A percentile compares a stretch with the other conserved stretches of the same genome.
Conservation (phyloP, 2,797 vertebrate genomes). For the Tenualosa ilisha region DNA sequence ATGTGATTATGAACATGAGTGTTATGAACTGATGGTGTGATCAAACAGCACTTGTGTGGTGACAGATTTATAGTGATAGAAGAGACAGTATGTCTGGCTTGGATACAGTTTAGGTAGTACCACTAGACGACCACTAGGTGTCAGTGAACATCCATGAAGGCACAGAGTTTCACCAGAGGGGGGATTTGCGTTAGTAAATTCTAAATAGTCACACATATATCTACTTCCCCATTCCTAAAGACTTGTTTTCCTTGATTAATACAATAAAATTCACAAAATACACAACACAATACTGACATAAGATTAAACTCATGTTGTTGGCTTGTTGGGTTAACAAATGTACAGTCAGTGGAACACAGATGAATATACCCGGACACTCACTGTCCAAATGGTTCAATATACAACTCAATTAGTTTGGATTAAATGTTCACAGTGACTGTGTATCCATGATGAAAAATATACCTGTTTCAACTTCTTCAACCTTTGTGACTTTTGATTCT, state of each 20-base stretch:
- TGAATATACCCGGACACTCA: not conserved
- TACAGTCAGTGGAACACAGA: not conserved
- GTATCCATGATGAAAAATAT: not conserved
- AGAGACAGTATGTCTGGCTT: not conserved
- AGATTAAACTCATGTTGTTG: not conserved
- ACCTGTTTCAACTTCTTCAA: too few relatives aligned
- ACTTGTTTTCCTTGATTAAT: not conserved
- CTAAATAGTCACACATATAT: not conserved
- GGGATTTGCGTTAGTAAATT: not conserved
- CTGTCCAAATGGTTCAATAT: not conserved
- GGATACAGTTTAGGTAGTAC: not conserved
- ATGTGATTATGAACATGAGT: too few relatives aligned
- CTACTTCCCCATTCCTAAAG: not conserved
- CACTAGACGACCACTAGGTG: not conserved
- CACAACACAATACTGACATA: not conserved
- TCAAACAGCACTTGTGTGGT: not conserved
- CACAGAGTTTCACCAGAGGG: not conserved
- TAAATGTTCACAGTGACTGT: not conserved
- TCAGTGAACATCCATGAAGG: slow-evolving; percentile 19
- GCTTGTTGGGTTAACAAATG: not conserved
- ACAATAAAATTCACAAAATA: not conserved
- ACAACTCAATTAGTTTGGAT: not conserved
- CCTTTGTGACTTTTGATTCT: too few relatives aligned
- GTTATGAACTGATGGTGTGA: not conserved
- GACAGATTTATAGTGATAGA: not conserved